phyloP scores from a whole-genome alignment of 2,113 vertebrate genomes.

The Heliornis fulica region DNA sequence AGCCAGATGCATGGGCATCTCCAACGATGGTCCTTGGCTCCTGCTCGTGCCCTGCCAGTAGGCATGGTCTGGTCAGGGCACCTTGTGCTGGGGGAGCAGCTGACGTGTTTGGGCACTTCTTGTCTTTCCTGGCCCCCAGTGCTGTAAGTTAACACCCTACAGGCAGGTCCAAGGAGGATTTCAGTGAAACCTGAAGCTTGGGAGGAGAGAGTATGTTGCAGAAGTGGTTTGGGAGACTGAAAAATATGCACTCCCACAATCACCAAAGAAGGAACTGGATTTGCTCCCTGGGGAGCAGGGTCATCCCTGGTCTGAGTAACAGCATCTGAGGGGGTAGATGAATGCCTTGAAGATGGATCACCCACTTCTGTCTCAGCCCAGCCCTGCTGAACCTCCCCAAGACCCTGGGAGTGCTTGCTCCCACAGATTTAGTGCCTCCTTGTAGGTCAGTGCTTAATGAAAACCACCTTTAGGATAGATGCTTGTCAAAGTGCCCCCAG shows the following conservation, averaged over 20 bases:
- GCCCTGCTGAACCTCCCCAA: not conserved
- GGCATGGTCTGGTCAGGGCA: not conserved
- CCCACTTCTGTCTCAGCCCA: not conserved
- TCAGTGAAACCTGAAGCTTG: constrained; percentile 55
- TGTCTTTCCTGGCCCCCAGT: constrained; percentile 52
- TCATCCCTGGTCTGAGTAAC: constrained; percentile 4
- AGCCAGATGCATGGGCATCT: not conserved
- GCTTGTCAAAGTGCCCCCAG: not conserved
- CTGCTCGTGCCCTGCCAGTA: not conserved
- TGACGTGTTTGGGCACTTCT: constrained; percentile 43
- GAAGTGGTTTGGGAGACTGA: constrained; percentile 31
- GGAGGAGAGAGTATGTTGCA: constrained; percentile 52
- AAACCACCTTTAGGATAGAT: not conserved
- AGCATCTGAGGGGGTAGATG: not conserved
- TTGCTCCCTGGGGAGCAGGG: constrained; percentile 1
- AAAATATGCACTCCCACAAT: constrained; percentile 57
- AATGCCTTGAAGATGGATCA: not conserved
- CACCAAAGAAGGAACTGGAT: constrained; percentile 56
- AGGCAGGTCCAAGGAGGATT: constrained; percentile 52
- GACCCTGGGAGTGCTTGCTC: not conserved
- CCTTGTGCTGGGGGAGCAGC: not conserved
- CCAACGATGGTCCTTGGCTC: not conserved
- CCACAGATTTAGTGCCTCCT: not conserved
- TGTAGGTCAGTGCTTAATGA: not conserved
- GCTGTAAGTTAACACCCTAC: constrained; percentile 58